Base-by-base conservation (phyloP, 1,140 invertebrate genomes). In the Diachasmimorpha longicaudata region DNA sequence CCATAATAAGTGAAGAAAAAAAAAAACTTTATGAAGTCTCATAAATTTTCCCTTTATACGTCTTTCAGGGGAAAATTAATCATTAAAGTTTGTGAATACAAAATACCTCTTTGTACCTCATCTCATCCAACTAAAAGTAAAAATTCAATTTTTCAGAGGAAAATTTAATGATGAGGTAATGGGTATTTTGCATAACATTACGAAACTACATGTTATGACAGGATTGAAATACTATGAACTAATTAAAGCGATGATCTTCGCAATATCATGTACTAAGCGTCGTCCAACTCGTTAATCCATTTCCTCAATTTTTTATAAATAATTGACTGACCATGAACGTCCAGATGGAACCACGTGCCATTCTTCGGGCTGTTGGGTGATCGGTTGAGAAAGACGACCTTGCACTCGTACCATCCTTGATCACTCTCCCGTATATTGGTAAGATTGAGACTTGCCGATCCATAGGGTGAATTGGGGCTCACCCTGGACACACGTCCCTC, bases 361-460 rank as follows among this genome's bases (percentile, higher is more conserved):
- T 98, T 95, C 91, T 96, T 94, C 90, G 94, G 92, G 85, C 93
- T 93, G 88, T 95, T 96, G 78, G 96, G 96, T 79, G 95, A 95
- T 76, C 96, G 93, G 89, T 98, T 97, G 88, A 98, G 94, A 91
- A 98, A 98, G 85, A 96, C 95, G 85, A 98, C 95, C 90, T 96
- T 97, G 90, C 97, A 99, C 89, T 97, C 96, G 91, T 98, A 99
- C 97, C 96, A 98, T 83, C 97, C 97, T 89, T 98, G 96, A 91
- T 99, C 97, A 81, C 93, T 93, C 86, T 97, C 96, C 72, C 92
- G 92, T 84, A 98, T 97, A 84, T 96, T 94, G 81, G 96, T 97
- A 87, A 98, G 91, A 91, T 98, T 98, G 88, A 98, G 95, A 79
- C 96, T 97, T 72, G 96, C 96, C 23, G 94, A 93, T 77, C 96